Evolutionary conservation across 2,797 vertebrate species (phyloP).

Genomic region (Rallus crepitans): DNA sequence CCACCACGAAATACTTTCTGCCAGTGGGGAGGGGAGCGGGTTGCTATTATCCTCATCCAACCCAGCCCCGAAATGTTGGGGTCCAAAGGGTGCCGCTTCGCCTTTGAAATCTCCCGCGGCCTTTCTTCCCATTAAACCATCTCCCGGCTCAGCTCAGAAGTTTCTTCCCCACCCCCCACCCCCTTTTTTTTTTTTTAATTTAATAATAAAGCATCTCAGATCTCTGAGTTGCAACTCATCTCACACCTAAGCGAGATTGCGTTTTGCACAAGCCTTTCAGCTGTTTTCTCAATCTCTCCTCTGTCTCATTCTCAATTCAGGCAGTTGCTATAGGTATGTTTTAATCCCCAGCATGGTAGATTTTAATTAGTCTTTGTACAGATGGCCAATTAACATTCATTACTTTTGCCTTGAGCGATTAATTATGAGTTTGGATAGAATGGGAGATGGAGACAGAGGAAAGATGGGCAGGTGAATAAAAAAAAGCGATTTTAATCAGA

Average conservation of each 20-base stretch:
- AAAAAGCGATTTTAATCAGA: slow-evolving; percentile 76
- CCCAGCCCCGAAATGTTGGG: slow-evolving; percentile 14
- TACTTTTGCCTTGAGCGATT: slow-evolving; percentile 90
- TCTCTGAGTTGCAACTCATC: slow-evolving; percentile 50
- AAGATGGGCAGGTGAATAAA: slow-evolving; percentile 84
- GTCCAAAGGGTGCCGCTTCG: background rate
- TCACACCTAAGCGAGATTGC: slow-evolving; percentile 80
- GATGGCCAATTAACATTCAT: slow-evolving; percentile 92
- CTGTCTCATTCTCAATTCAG: slow-evolving; percentile 79
- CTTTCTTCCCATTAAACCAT: slow-evolving; percentile 54
- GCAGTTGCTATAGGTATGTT: slow-evolving; percentile 85
- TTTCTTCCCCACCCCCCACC: background rate
- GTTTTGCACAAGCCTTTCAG: slow-evolving; percentile 79
- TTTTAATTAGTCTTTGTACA: slow-evolving; percentile 93
- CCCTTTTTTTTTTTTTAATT: background rate
- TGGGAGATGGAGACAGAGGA: slow-evolving; percentile 82
- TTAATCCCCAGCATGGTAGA: slow-evolving; percentile 89
- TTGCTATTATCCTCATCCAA: background rate
- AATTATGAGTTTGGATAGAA: slow-evolving; percentile 88
- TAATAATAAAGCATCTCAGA: slow-evolving; percentile 59
- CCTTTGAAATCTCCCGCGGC: slow-evolving; percentile 49
- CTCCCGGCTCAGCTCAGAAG: slow-evolving; percentile 26
- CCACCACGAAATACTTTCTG: fast-evolving
- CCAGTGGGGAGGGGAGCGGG: background rate
- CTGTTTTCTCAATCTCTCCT: slow-evolving; percentile 79